These are phyloP conservation scores for Procambarus virginalis DNA, from an alignment of 1,140 invertebrate species.

Conservation along the genomic window DNA sequence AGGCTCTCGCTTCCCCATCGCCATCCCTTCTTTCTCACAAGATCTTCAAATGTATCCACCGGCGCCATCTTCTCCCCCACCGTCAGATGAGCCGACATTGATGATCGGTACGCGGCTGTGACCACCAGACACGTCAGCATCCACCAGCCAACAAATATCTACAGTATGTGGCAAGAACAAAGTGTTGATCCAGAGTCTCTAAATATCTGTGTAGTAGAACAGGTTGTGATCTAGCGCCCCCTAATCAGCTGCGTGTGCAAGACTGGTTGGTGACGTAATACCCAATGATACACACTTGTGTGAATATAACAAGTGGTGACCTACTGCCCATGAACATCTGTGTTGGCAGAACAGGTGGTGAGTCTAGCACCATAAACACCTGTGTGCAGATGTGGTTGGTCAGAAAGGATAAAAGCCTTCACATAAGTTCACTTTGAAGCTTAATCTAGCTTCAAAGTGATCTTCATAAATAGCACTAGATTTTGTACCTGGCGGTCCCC, in stretches of 20 bases:
- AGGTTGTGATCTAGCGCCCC: no score
- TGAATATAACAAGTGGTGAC: not conserved
- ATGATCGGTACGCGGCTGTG: constrained; percentile 24
- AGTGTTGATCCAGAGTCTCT: no score
- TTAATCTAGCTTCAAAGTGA: no score
- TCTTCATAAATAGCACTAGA: no score
- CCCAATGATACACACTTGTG: not conserved
- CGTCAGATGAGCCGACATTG: constrained; percentile 39
- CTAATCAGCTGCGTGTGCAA: not conserved
- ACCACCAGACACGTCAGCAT: constrained; percentile 12
- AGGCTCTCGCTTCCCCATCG: constrained; percentile 16
- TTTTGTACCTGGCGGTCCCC: no score
- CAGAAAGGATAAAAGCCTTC: no score
- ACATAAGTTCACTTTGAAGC: no score
- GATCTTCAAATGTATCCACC: constrained; percentile 29
- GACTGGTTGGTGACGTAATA: no score
- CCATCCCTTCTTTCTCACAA: not conserved
- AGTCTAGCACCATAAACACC: no score
- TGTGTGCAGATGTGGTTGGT: not conserved
- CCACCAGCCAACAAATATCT: constrained; percentile 38
- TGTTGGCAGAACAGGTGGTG: not conserved
- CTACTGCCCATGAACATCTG: no score
- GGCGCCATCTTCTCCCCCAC: not conserved
- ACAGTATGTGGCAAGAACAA: no score
- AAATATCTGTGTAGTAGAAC: no score